Evolutionary conservation across 1,140 invertebrate genomes (phyloP).

Genomic region (Holcopasites calliopsidis): DNA sequence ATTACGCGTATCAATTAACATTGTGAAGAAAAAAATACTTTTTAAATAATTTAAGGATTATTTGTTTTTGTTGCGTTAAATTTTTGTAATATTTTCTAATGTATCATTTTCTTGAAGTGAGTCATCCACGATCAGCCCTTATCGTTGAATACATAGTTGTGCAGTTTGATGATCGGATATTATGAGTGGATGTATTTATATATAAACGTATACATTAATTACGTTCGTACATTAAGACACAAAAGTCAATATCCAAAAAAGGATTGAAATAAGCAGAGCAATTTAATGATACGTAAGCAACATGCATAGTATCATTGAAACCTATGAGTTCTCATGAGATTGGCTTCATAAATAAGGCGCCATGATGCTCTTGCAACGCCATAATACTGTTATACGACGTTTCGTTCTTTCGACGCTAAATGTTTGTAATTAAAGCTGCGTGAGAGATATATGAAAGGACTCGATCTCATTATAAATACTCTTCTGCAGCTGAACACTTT

Average conservation of each 20-base stretch:
- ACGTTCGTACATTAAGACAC: background rate
- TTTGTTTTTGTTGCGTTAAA: background rate
- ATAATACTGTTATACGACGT: constrained; percentile 53
- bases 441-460: background rate
- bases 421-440: constrained; percentile 18
- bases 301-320: background rate
- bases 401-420: constrained; percentile 40
- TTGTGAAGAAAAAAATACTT: background rate
- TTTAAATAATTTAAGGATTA: background rate
- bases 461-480: background rate
- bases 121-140: constrained; percentile 50
- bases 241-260: background rate
- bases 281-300: background rate
- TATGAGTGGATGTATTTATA: constrained; percentile 27
- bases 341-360: constrained; percentile 49
- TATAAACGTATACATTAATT: constrained; percentile 28
- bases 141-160: constrained; percentile 46
- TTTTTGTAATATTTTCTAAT: background rate
- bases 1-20: background rate
- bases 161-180: constrained; percentile 35
- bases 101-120: constrained; percentile 39
- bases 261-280: background rate
- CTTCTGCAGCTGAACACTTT: too few species aligned
- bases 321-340: constrained; percentile 17
- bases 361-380: constrained; percentile 52